phyloP scores from a whole-genome alignment of 2,113 vertebrate genomes.

The Taurulus bubalis region DNA sequence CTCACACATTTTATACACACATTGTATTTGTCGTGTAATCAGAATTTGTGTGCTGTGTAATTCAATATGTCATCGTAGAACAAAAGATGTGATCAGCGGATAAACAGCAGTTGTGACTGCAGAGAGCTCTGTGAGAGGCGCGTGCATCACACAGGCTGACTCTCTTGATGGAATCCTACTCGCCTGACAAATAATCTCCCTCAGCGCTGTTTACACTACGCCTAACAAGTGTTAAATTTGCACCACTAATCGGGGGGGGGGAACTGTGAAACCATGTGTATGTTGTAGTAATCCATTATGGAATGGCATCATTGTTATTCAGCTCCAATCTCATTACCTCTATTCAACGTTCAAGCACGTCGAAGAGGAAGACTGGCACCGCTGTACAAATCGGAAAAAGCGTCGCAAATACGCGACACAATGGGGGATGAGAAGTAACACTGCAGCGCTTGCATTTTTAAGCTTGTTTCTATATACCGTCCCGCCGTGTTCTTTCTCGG shows the following conservation, averaged over 20 bases:
- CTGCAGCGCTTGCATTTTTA: constrained; percentile 61
- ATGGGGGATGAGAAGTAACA: not conserved
- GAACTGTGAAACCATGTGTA: constrained; percentile 74
- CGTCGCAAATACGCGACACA: constrained; percentile 46
- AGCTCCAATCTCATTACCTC: constrained; percentile 79
- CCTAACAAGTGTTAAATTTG: constrained; percentile 81
- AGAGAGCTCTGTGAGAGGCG: constrained; percentile 33
- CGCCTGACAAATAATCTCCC: constrained; percentile 64
- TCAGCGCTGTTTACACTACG: constrained; percentile 68
- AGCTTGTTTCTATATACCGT: constrained; percentile 55
- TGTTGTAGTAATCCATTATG: constrained; percentile 71
- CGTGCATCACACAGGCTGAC: constrained; percentile 37
- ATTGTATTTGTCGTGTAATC: constrained; percentile 31
- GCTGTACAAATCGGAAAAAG: constrained; percentile 36
- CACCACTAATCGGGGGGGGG: constrained; percentile 68
- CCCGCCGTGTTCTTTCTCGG: constrained; percentile 43
- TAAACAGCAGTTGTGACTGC: constrained; percentile 18
- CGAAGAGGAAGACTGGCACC: constrained; percentile 62
- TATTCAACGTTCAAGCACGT: constrained; percentile 65
- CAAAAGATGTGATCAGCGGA: constrained; percentile 36
- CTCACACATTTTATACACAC: not conserved
- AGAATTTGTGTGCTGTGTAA: constrained; percentile 19
- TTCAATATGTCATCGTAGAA: constrained; percentile 16
- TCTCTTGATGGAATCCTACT: constrained; percentile 57
- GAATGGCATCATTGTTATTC: constrained; percentile 71